Conservation (phyloP, 2,888 invertebrate species). For the Dexiosoma caninum region DNA sequence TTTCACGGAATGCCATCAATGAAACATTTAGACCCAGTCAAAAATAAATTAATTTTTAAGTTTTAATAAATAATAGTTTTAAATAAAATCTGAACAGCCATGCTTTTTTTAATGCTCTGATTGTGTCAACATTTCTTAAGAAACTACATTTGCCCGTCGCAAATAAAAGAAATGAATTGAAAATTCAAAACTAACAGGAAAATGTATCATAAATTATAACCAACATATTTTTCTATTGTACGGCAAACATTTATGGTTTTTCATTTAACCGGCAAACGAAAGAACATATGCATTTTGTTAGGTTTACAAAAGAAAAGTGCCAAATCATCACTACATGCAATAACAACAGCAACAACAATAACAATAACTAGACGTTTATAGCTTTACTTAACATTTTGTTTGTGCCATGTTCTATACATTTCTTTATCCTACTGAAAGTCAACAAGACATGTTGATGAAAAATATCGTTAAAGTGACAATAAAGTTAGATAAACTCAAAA, state of each 20-base stretch:
- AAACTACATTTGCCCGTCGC: background rate
- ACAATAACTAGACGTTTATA: slow-evolving; percentile 21
- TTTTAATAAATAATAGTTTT: too few relatives aligned
- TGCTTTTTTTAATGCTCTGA: background rate
- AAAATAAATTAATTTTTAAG: too few relatives aligned
- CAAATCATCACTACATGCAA: slow-evolving; percentile 52
- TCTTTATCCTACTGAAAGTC: slow-evolving; percentile 26
- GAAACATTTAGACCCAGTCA: too few relatives aligned
- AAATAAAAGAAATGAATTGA: background rate
- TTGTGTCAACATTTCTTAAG: background rate
- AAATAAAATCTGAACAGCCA: too few relatives aligned
- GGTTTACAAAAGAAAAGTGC: slow-evolving; percentile 33
- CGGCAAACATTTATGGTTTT: background rate
- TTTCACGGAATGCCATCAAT: too few relatives aligned
- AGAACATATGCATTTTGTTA: slow-evolving; percentile 45
- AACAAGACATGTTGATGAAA: slow-evolving; percentile 38
- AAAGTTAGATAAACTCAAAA: slow-evolving; percentile 28
- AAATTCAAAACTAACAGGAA: slow-evolving; percentile 10
- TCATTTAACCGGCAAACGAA: background rate
- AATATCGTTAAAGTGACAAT: slow-evolving; percentile 54
- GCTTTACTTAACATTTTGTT: slow-evolving; percentile 20
- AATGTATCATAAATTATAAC: background rate
- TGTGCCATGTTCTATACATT: background rate
- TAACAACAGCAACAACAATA: background rate
- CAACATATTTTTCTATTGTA: background rate